Base-by-base conservation (phyloP, 92 coral and sea anemone genomes). In the Nematostella vectensis region DNA sequence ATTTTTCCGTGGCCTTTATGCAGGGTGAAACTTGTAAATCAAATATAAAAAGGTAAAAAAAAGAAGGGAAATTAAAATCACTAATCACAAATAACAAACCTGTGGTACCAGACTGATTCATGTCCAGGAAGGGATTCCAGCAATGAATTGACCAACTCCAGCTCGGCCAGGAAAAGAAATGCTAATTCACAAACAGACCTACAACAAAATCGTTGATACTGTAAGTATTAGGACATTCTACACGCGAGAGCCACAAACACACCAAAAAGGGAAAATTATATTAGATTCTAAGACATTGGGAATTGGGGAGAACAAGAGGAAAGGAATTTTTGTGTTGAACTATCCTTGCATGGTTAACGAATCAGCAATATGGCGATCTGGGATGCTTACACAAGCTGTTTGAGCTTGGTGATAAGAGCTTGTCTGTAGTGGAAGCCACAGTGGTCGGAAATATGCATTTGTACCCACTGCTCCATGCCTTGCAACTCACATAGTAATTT, bases 91-190 rank as follows among this genome's bases (percentile, higher is more conserved):
- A n/a, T n/a, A n/a, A n/a, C n/a, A 18, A 39, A 91, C 98, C 96
- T 74, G 67, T 91, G 98, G 58, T 75, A 75, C 98, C 98, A 91
- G 12, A 74, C 47, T 9, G 85, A 77, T 59, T 91, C 96, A 54
- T 87, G 91, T 13, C 95, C 98, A 42, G 98, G 96, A 48, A 78
- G 78, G 13, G 75, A 62, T 12, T 82, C 59, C 50, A 81, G 81
- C 24, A 86, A 58, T 47, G 69, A 69, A 2, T 76, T 70, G 13
- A 57, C 65, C 11, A 91, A 68, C 31, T 62, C 71, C 25, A 77
- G 44, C 33, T 91, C 98, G 10, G 74, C 68, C 22, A 77, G 55
- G 22, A 75, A 59, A 27, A 85, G 62, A 30, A 66, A 51, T 0
- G 67, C 54, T 24, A 76, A 50, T 29, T 81, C 89, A 23, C 47